Percentiles rank a stretch among this genome's conserved stretches.
phyloP scores from a whole-genome alignment of 1,140 invertebrate genomes.

The Maniola jurtina region DNA sequence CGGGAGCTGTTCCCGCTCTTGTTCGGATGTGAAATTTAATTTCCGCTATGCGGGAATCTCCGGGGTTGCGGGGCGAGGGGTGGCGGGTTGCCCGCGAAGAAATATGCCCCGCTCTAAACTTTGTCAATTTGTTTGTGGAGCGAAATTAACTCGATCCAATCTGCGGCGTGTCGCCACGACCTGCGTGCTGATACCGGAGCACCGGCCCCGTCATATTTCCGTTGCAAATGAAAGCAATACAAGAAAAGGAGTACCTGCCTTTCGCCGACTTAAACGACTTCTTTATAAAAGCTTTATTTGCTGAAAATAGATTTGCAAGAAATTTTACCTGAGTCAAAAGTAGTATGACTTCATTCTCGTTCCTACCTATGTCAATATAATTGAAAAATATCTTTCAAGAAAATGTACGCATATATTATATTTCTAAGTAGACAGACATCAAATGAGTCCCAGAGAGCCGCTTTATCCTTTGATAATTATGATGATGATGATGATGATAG shows the following conservation, averaged over 20 bases:
- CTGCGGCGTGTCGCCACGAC: conserved; percentile 63
- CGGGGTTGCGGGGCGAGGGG: conserved; percentile 43
- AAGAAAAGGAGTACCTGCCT: conserved; percentile 33
- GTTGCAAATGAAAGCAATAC: conserved; percentile 36
- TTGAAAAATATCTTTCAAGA: neutral
- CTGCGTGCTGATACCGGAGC: conserved; percentile 53
- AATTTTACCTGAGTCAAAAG: neutral
- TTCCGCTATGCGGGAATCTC: conserved; percentile 72
- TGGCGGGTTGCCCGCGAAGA: conserved; percentile 57
- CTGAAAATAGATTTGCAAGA: neutral
- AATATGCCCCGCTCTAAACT: conserved; percentile 77
- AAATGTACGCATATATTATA: too few species aligned
- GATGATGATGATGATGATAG: too few species aligned
- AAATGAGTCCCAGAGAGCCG: too few species aligned
- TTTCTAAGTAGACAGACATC: too few species aligned
- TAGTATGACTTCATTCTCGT: too few species aligned
- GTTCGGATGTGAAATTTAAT: conserved; percentile 79
- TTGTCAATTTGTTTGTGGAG: conserved; percentile 79
- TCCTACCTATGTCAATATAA: too few species aligned
- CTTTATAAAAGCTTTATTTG: neutral
- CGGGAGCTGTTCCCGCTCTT: conserved; percentile 62
- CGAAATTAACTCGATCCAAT: conserved; percentile 78
- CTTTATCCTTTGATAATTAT: too few species aligned
- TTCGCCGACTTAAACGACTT: neutral
- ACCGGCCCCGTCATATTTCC: conserved; percentile 48